These are phyloP conservation scores for Polydrusus tereticollis DNA, from an alignment of 2,888 invertebrate species.

Conservation along the genomic window DNA sequence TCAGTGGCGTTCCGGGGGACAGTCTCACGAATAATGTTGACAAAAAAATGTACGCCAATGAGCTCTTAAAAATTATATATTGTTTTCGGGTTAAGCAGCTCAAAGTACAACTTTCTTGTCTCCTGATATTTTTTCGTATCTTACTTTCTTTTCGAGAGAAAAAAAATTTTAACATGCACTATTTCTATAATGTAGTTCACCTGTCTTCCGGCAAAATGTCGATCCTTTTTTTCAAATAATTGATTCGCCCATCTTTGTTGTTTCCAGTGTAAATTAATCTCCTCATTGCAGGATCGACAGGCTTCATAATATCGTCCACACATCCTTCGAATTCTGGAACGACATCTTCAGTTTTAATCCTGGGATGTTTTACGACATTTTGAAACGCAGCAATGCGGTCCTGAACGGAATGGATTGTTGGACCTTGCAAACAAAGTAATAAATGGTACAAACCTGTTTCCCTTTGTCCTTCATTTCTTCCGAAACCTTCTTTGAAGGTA, in stretches of 20 bases:
- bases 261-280: slow-evolving; percentile 68
- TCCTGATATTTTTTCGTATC: too few relatives aligned
- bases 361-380: slow-evolving; percentile 53
- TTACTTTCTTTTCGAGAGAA: too few relatives aligned
- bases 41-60: too few relatives aligned
- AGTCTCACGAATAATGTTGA: too few relatives aligned
- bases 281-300: slow-evolving; percentile 68
- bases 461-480: slow-evolving; percentile 58
- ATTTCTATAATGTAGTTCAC: slow-evolving; percentile 11
- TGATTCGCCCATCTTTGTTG: slow-evolving; percentile 67
- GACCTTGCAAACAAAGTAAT: too few relatives aligned
- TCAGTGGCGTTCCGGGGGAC: too few relatives aligned
- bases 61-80: too few relatives aligned
- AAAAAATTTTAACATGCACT: too few relatives aligned
- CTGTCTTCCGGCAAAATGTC: slow-evolving; percentile 71
- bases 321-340: slow-evolving; percentile 45
- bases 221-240: slow-evolving; percentile 69
- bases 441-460: slow-evolving; percentile 51
- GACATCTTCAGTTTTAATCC: slow-evolving; percentile 49
- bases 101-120: too few relatives aligned
- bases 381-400: slow-evolving; percentile 54
- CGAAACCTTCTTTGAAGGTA: slow-evolving; percentile 55
- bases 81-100: too few relatives aligned
- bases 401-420: too few relatives aligned
- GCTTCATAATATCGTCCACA: slow-evolving; percentile 66